These are phyloP conservation scores for Lates japonicus DNA, from an alignment of 2,797 vertebrate genomes.

Conservation along the genomic window DNA sequence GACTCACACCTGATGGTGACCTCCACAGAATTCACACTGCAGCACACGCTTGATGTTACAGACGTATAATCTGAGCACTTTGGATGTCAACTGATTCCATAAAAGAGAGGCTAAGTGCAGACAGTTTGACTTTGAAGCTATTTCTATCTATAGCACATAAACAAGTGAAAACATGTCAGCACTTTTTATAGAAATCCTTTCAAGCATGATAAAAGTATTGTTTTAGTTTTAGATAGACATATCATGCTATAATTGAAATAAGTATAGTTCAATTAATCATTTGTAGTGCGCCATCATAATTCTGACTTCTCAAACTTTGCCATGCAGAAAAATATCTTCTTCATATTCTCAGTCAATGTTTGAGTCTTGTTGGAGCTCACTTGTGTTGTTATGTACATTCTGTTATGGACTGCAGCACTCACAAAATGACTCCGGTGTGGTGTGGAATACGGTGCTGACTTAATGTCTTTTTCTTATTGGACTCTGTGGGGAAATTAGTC, in stretches of 20 bases:
- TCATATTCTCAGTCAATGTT: slow-evolving; percentile 11
- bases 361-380: not conserved
- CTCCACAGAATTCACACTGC: not conserved
- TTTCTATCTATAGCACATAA: slow-evolving; percentile 47
- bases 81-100: slow-evolving; percentile 35
- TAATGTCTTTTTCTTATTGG: slow-evolving; percentile 57
- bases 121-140: slow-evolving; percentile 36
- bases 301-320: slow-evolving; percentile 22
- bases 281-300: slow-evolving; percentile 19
- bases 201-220: slow-evolving; percentile 21
- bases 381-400: slow-evolving; percentile 32
- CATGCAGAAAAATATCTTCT: slow-evolving; percentile 22
- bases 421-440: slow-evolving; percentile 40
- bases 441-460: slow-evolving; percentile 40
- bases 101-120: slow-evolving; percentile 43
- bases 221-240: slow-evolving; percentile 32
- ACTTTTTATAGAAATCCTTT: slow-evolving; percentile 48
- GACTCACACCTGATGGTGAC: slow-evolving; percentile 6
- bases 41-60: slow-evolving; percentile 23
- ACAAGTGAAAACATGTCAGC: slow-evolving; percentile 21
- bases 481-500: slow-evolving; percentile 65
- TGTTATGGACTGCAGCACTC: slow-evolving; percentile 39
- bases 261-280: slow-evolving; percentile 31
- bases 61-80: slow-evolving; percentile 42
- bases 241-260: slow-evolving; percentile 23